Conservation (phyloP, 2,113 vertebrate species). For the human (Homo sapiens) region DNA sequence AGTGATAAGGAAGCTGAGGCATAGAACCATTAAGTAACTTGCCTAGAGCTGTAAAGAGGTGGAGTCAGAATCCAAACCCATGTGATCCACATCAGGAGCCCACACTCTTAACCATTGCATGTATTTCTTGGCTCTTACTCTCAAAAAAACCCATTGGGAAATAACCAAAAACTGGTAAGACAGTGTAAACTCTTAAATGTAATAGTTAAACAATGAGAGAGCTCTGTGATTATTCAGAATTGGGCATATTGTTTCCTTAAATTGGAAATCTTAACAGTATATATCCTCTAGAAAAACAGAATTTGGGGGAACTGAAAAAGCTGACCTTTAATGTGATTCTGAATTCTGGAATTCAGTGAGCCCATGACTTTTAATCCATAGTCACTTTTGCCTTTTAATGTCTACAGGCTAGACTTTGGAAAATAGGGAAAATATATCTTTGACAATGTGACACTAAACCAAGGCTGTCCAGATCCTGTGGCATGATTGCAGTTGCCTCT, state of each 20-base stretch:
- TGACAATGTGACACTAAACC: neutral
- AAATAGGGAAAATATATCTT: neutral
- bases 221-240: neutral
- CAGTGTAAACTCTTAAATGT: neutral
- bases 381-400: constrained; percentile 18
- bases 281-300: neutral
- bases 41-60: neutral
- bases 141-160: neutral
- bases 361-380: neutral
- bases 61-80: neutral
- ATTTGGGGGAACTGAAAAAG: constrained; percentile 18
- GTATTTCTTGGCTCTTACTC: constrained; percentile 1
- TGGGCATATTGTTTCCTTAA: constrained; percentile 31
- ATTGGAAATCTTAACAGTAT: neutral
- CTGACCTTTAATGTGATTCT: constrained; percentile 32
- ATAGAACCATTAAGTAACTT: neutral
- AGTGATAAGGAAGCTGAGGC: neutral
- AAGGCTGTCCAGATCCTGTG: neutral
- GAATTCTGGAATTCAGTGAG: constrained; percentile 1
- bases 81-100: neutral
- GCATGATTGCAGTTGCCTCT: neutral
- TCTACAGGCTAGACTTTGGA: neutral
- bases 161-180: constrained; percentile 17
- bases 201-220: neutral
- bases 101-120: neutral